Evolutionary conservation across 2,888 invertebrate genomes (phyloP), one percentile per base, ranked within the genome.

Genomic region (Orthonevra nobilis): DNA sequence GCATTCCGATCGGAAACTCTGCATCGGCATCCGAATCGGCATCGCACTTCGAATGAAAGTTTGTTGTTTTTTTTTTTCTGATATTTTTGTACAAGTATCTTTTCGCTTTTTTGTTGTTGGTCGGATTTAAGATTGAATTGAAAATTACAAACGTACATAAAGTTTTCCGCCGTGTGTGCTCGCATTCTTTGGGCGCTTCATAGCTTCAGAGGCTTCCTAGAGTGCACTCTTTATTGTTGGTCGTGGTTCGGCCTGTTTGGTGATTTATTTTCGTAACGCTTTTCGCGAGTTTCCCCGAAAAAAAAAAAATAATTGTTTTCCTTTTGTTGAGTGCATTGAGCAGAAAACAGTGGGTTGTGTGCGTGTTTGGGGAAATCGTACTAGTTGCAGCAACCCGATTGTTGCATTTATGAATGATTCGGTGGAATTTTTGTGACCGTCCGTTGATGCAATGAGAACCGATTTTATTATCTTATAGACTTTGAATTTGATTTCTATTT

Each of bases 251-350:
- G n/a, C 9, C 20, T 40, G 56, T 40, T 46, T 61, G 44, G 66
- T 79, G 68, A 79, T 79, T 73, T 79, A 79, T 79, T 73, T 79
- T 73, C 68, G 61, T 79, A 79, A 73, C 73, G 79, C 61, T 79
- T 79, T 79, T 79, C 61, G 79, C 79, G 44, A 73, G 73, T 79
- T 79, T 79, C 66, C 79, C 73, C 61, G n/a, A n/a, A n/a, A n/a
- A n/a, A n/a, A n/a, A n/a, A n/a, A n/a, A 54, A 72, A 66, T 72
- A 30, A 36, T 60, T 61, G 44, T 46, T 54, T 52, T 30, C 1
- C 40, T 40, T 28, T 14, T 4, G 30, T 44, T 34, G 30, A 28
- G 58, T 44, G 42, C 20, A 20, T 14, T 26, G 14, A 23, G 23
- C n/a, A 14, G 19, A 9, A n/a, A n/a, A n/a, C n/a, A n/a, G n/a